Conservation (phyloP, 2,113 vertebrate genomes). For the Neogobius melanostomus region DNA sequence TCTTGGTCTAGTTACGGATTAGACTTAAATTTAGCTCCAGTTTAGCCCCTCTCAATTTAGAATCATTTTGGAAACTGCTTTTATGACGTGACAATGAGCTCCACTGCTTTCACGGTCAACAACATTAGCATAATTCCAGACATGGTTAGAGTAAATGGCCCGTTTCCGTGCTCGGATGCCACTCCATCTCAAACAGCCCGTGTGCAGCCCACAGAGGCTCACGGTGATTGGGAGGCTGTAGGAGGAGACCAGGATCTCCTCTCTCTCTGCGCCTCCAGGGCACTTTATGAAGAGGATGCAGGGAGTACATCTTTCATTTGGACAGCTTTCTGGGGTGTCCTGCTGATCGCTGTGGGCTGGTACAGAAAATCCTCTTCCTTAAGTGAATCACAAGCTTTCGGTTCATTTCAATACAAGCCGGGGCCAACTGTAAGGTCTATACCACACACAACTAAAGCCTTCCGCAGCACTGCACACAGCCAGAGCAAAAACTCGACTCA, state of each 20-base stretch:
- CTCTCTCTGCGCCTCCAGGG: conserved; percentile 33
- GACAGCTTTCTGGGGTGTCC: conserved; percentile 36
- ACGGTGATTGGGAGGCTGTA: conserved; percentile 39
- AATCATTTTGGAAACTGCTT: too few relatives aligned
- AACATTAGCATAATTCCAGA: not conserved
- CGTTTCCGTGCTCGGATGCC: not conserved
- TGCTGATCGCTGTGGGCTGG: conserved; percentile 25
- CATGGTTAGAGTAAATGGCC: not conserved
- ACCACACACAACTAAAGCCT: not conserved
- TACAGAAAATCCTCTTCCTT: conserved; percentile 19
- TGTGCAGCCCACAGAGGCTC: conserved; percentile 5
- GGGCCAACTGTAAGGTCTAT: not conserved
- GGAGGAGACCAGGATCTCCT: conserved; percentile 30
- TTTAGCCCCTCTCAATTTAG: too few relatives aligned
- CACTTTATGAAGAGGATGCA: conserved; percentile 32
- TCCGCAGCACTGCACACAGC: not conserved
- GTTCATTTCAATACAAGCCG: conserved; percentile 25
- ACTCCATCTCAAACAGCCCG: not conserved
- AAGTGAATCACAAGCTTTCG: not conserved
- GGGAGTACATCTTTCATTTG: conserved; percentile 54
- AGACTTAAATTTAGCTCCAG: too few relatives aligned
- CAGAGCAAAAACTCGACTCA: not conserved
- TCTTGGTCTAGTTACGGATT: too few relatives aligned
- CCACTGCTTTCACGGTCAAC: not conserved
- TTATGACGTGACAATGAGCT: too few relatives aligned